These are phyloP conservation scores for Branchinecta sandiegonensis DNA, from an alignment of 2,888 invertebrate genomes.

Conservation along the genomic window DNA sequence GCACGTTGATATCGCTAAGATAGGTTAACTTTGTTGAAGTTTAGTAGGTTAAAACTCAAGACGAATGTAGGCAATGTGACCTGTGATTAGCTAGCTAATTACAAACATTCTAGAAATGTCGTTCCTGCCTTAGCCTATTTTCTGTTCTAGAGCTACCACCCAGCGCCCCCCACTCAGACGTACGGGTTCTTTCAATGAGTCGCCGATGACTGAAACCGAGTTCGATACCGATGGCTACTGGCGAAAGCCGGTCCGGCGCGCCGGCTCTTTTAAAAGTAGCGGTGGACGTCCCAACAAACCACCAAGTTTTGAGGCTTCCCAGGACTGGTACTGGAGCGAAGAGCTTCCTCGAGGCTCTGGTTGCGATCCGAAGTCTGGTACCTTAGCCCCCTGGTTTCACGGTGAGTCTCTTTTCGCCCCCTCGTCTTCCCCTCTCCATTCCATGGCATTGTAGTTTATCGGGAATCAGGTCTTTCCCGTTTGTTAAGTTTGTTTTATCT, in stretches of 20 bases:
- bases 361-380: slow-evolving; percentile 21
- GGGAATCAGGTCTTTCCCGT: no score
- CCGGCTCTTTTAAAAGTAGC: slow-evolving; percentile 2
- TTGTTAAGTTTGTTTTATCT: no score
- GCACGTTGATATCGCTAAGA: no score
- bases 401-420: neutral
- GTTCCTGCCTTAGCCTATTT: no score
- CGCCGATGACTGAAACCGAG: neutral
- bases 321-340: slow-evolving; percentile 24
- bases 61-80: no score
- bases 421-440: no score
- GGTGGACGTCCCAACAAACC: slow-evolving; percentile 20
- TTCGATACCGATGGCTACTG: neutral
- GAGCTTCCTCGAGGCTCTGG: slow-evolving; percentile 23
- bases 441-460: no score
- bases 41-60: no score
- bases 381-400: slow-evolving; percentile 23
- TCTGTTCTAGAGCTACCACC: no score
- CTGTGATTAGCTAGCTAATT: no score
- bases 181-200: neutral
- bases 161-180: neutral
- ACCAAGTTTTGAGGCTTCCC: slow-evolving; percentile 20
- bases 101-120: no score
- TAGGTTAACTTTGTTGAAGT: no score
- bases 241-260: slow-evolving; percentile 9